Percentiles rank a stretch among this genome's conserved stretches.
Evolutionary conservation across 2,797 vertebrate genomes (phyloP).

Genomic region (Siniperca undulata): DNA sequence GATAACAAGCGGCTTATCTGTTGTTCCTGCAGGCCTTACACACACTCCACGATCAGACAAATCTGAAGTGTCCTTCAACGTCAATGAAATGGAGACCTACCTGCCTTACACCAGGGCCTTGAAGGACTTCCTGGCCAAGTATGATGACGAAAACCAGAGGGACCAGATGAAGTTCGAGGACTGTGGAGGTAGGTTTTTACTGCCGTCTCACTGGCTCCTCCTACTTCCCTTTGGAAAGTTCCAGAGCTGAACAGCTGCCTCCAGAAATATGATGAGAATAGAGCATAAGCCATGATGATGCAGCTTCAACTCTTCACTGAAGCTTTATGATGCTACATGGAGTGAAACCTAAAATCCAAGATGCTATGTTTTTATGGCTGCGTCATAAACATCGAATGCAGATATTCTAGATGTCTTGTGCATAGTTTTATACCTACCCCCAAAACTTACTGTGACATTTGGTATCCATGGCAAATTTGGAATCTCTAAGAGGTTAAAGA

Average conservation of each 20-base stretch:
- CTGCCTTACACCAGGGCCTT: conserved; percentile 84
- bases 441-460: not conserved
- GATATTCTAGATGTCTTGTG: not conserved
- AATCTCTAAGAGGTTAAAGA: not conserved
- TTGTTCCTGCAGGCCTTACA: conserved; percentile 86
- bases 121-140: conserved; percentile 84
- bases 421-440: not conserved
- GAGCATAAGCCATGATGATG: not conserved
- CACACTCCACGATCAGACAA: conserved; percentile 91
- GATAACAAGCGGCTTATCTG: not conserved
- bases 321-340: not conserved
- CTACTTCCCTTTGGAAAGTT: not conserved
- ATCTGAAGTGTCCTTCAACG: conserved; percentile 87
- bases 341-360: not conserved
- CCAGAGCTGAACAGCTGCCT: not conserved
- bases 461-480: not conserved
- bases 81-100: conserved; percentile 78
- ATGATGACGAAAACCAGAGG: conserved; percentile 76
- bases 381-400: not conserved
- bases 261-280: not conserved
- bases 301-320: not conserved
- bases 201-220: not conserved
- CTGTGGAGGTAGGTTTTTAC: conserved; percentile 86
- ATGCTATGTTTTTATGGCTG: not conserved
- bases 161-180: conserved; percentile 88